phyloP scores from a whole-genome alignment of 1,140 invertebrate species.

The Anagrus nilaparvatae region DNA sequence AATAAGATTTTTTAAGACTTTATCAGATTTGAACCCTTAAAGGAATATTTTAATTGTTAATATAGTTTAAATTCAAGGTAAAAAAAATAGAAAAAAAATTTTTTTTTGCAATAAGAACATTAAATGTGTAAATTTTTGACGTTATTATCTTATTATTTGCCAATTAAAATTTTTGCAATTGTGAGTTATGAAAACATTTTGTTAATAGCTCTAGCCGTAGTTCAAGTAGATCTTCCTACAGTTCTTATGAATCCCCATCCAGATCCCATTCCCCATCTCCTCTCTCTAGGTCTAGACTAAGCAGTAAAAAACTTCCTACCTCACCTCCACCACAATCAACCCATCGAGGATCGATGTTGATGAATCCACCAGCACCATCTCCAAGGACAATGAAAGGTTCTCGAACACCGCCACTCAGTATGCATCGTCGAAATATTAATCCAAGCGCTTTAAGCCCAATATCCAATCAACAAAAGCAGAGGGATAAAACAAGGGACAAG shows the following conservation, averaged over 20 bases:
- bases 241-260: slow-evolving; percentile 45
- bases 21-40: too few species aligned
- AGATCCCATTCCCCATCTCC: slow-evolving; percentile 49
- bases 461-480: slow-evolving; percentile 29
- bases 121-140: too few species aligned
- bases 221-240: slow-evolving; percentile 43
- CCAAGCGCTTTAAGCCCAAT: slow-evolving; percentile 37
- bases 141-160: neutral
- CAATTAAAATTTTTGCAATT: neutral
- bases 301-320: slow-evolving; percentile 31
- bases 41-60: neutral
- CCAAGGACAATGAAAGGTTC: slow-evolving; percentile 37
- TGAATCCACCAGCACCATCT: slow-evolving; percentile 58
- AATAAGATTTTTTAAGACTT: neutral
- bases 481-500: slow-evolving; percentile 35
- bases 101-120: too few species aligned
- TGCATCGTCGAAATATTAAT: slow-evolving; percentile 37
- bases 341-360: slow-evolving; percentile 46
- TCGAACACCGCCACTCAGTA: slow-evolving; percentile 27
- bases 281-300: slow-evolving; percentile 33
- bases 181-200: slow-evolving; percentile 16
- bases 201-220: slow-evolving; percentile 44
- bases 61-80: too few species aligned
- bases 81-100: too few species aligned
- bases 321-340: slow-evolving; percentile 27